Percentiles rank a stretch among this genome's conserved stretches.
Evolutionary conservation across 1,140 invertebrate species (phyloP).

Genomic region (Caenorhabditis inopinata): DNA sequence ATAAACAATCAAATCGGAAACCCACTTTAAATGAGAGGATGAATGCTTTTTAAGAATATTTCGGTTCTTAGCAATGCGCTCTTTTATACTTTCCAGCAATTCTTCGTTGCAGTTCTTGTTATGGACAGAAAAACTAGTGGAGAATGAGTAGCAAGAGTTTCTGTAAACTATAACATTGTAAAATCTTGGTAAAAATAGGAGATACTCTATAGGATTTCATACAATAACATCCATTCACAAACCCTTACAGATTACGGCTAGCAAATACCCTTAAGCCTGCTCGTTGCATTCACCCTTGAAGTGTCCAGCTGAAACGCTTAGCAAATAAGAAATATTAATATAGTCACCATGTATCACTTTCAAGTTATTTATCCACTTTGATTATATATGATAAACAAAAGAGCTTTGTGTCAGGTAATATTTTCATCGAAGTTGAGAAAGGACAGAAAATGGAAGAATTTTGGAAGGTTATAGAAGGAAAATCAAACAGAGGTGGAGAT

Average conservation of each 20-base stretch:
- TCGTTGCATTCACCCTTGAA: not conserved
- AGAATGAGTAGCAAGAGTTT: not conserved
- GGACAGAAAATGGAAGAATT: not conserved
- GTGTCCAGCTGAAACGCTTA: too few relatives aligned
- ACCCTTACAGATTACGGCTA: not conserved
- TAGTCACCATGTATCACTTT: too few relatives aligned
- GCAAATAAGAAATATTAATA: too few relatives aligned
- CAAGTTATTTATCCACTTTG: too few relatives aligned
- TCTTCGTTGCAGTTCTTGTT: not conserved
- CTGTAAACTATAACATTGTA: not conserved
- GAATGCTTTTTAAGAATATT: conserved; percentile 34
- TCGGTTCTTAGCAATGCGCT: conserved; percentile 10
- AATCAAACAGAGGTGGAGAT: not conserved
- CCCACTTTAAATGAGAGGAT: conserved; percentile 26
- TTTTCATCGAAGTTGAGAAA: not conserved
- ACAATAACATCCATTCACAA: not conserved
- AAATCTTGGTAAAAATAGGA: not conserved
- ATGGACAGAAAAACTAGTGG: not conserved
- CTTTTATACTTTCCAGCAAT: not conserved
- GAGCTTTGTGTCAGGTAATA: too few relatives aligned
- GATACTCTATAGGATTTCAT: too few relatives aligned
- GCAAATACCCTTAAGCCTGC: not conserved
- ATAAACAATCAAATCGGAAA: not conserved
- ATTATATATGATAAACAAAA: too few relatives aligned
- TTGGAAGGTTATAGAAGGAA: not conserved